Evolutionary conservation across 2,888 invertebrate species (phyloP).

Genomic region (Alloplasta piceator): DNA sequence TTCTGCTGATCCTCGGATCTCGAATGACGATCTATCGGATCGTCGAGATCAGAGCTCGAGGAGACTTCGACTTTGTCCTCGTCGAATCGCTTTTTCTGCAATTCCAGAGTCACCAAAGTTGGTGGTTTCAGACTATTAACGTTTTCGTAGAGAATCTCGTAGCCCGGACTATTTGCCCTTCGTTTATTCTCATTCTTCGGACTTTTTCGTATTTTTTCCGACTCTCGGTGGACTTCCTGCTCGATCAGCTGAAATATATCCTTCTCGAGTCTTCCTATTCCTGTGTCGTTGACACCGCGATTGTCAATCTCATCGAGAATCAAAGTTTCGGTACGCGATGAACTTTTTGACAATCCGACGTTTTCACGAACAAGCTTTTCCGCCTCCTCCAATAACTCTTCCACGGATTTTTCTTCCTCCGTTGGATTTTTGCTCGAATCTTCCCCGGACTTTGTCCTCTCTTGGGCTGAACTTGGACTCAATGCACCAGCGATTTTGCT

Average conservation of each 20-base stretch:
- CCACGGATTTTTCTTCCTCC: constrained; percentile 80
- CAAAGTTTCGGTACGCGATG: constrained; percentile 75
- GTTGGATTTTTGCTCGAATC: constrained; percentile 73
- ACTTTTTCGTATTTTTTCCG: constrained; percentile 76
- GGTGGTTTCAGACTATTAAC: constrained; percentile 70
- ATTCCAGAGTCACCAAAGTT: constrained; percentile 71
- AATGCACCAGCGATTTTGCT: constrained; percentile 79
- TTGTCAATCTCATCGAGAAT: constrained; percentile 73
- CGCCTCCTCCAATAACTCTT: constrained; percentile 80
- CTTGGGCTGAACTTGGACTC: constrained; percentile 76
- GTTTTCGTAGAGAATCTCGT: constrained; percentile 75
- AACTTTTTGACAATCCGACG: constrained; percentile 76
- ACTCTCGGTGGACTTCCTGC: constrained; percentile 77
- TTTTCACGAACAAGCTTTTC: constrained; percentile 79
- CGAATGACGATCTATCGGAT: constrained; percentile 79
- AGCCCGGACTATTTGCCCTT: constrained; percentile 71
- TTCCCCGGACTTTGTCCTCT: constrained; percentile 72
- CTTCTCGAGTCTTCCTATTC: constrained; percentile 76
- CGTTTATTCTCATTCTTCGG: constrained; percentile 73
- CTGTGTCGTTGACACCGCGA: constrained; percentile 56
- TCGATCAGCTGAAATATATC: constrained; percentile 80
- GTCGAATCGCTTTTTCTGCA: constrained; percentile 77
- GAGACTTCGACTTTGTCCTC: constrained; percentile 79
- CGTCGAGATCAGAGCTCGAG: constrained; percentile 80
- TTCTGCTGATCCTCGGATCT: constrained; percentile 75